These are phyloP conservation scores for Oreochromis aureus DNA, from an alignment of 2,113 vertebrate genomes.

Conservation along the genomic window DNA sequence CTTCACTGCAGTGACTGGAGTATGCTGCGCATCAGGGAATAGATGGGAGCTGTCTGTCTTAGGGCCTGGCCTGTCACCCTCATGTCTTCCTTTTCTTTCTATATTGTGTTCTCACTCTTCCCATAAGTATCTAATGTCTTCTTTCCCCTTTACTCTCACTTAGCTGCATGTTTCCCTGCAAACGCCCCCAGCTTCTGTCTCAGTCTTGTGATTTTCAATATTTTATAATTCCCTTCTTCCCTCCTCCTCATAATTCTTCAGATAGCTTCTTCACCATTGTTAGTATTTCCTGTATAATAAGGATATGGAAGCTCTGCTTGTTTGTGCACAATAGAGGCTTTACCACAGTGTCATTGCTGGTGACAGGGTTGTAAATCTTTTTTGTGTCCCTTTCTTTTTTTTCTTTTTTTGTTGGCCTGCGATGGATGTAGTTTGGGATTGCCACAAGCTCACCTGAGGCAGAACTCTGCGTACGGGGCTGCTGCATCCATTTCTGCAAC, in stretches of 20 bases:
- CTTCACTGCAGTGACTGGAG: conserved; percentile 31
- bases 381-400: not conserved
- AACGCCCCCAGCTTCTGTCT: conserved; percentile 27
- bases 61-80: conserved; percentile 8
- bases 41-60: conserved; percentile 62
- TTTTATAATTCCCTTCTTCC: conserved; percentile 58
- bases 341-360: not conserved
- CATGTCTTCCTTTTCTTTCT: conserved; percentile 18
- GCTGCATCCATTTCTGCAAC: not conserved
- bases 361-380: conserved; percentile 35
- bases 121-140: conserved; percentile 52
- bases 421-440: not conserved
- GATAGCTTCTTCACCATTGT: conserved; percentile 33
- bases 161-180: conserved; percentile 39
- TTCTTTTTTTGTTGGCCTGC: not conserved
- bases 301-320: not conserved
- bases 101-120: conserved; percentile 15
- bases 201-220: conserved; percentile 59
- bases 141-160: conserved; percentile 46
- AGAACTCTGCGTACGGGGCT: not conserved
- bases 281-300: conserved; percentile 47
- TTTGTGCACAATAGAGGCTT: conserved; percentile 10
- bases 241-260: conserved; percentile 41
- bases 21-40: conserved; percentile 47
- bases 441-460: conserved; percentile 33